Evolutionary conservation across 2,113 vertebrate genomes (phyloP), one percentile per base, ranked within the genome.

Genomic region (Todiramphus saurophagus): DNA sequence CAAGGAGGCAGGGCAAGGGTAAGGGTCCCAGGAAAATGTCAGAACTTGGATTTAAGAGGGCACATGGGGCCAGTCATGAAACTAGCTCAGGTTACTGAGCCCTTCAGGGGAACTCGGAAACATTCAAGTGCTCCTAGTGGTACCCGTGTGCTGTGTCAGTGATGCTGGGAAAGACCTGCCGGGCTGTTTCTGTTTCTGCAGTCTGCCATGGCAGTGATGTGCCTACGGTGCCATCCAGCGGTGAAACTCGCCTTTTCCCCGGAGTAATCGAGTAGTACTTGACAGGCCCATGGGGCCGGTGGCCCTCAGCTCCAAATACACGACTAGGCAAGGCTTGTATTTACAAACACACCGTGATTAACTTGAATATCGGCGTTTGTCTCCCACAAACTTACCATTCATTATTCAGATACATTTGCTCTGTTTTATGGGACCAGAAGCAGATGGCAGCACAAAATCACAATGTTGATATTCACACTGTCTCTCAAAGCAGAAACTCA

Each of bases 121-220:
- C 51, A 30, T 31, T 58, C 33, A 16, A 9, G 24, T 73, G 17
- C 39, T 44, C 37, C 50, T 73, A 39, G 4, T 41, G 73, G 51
- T 50, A 18, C 8, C 6, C 0, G 0, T 9, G 6, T 77, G 33
- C 41, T 7, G 2, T 3, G 6, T 4, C 44, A 41, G 5, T 2
- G 68, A 19, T 5, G 31, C 33, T 46, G 43, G 39, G 13, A 48
- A 55, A 53, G 41, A 44, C 11, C 28, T 33, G 50, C 55, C 1
- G 0, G 10, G 25, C 50, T 67, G 20, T 33, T 20, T 31, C 50
- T 35, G 46, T 15, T 43, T 53, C 6, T 1, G 27, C 16, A 21
- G 64, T 2, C 18, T 19, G 56, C 44, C 4, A 2, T 0, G 0
- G 51, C 85, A 76, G 53, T 0, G 5, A 4, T 25, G 11, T 6